Evolutionary conservation across 2,888 invertebrate species (phyloP).

Genomic region (Loripinus fragilis): DNA sequence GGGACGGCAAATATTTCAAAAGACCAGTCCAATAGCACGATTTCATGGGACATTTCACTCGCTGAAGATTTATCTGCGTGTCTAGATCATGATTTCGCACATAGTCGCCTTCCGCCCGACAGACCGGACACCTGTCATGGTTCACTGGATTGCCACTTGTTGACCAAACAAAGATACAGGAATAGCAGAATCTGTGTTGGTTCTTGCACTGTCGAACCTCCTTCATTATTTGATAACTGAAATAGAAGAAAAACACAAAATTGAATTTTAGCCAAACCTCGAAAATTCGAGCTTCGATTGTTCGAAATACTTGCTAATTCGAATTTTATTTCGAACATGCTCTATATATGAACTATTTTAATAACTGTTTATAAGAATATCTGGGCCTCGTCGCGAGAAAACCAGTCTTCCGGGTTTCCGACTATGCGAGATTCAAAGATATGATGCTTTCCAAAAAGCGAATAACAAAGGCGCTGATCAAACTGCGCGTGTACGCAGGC

Average conservation of each 20-base stretch:
- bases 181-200: conserved; percentile 80
- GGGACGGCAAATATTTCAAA: conserved; percentile 61
- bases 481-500: no score
- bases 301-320: no score
- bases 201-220: conserved; percentile 79
- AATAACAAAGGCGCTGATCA: no score
- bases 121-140: conserved; percentile 80
- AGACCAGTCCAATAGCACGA: conserved; percentile 75
- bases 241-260: conserved; percentile 35
- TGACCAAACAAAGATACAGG: conserved; percentile 81
- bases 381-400: no score
- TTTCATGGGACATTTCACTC: conserved; percentile 76
- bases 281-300: no score
- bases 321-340: no score
- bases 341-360: no score
- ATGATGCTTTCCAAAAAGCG: no score
- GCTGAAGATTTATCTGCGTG: conserved; percentile 66
- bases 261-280: no score
- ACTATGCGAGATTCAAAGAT: no score
- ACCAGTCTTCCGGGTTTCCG: no score
- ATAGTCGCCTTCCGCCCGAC: conserved; percentile 74
- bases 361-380: no score
- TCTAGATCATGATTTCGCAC: conserved; percentile 68
- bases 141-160: conserved; percentile 78
- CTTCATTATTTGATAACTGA: conserved; percentile 80